A percentile compares a stretch with the other conserved stretches of the same genome.
Conservation (phyloP, 2,797 vertebrate genomes). For the Cichlasoma orientale region DNA sequence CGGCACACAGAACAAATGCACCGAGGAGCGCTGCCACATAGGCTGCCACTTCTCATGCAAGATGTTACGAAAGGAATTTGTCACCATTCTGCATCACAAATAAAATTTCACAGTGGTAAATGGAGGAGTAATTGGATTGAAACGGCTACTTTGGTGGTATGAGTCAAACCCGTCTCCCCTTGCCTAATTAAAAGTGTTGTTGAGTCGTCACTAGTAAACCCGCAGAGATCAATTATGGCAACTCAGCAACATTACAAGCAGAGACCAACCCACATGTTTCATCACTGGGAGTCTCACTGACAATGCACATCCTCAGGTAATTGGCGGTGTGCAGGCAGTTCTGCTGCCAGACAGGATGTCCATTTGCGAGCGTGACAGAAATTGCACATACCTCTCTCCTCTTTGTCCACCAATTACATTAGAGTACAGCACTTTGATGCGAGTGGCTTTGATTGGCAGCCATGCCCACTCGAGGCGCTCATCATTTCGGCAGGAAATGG, state of each 20-base stretch:
- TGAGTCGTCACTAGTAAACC: constrained; percentile 51
- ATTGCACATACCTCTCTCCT: not conserved
- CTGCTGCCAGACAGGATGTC: constrained; percentile 28
- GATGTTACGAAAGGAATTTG: not conserved
- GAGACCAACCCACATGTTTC: constrained; percentile 47
- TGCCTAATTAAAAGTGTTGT: constrained; percentile 60
- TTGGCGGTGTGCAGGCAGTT: constrained; percentile 42
- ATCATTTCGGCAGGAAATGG: constrained; percentile 66
- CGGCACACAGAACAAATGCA: not conserved
- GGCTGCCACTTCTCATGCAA: not conserved
- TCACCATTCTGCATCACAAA: not conserved
- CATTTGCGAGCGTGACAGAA: constrained; percentile 33
- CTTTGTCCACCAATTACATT: constrained; percentile 67
- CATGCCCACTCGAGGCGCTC: constrained; percentile 58
- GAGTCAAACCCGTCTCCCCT: constrained; percentile 38
- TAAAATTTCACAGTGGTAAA: constrained; percentile 37
- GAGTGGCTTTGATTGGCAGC: constrained; percentile 63
- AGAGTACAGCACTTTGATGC: constrained; percentile 17
- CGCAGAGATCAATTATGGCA: constrained; percentile 69
- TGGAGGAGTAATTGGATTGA: constrained; percentile 26
- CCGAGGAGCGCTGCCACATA: not conserved
- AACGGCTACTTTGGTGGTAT: constrained; percentile 22
- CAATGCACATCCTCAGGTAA: constrained; percentile 55
- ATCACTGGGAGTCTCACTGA: constrained; percentile 45
- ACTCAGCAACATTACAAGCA: constrained; percentile 58